These are phyloP conservation scores for Pagetopsis macropterus DNA, from an alignment of 2,797 vertebrate species.

Conservation along the genomic window DNA sequence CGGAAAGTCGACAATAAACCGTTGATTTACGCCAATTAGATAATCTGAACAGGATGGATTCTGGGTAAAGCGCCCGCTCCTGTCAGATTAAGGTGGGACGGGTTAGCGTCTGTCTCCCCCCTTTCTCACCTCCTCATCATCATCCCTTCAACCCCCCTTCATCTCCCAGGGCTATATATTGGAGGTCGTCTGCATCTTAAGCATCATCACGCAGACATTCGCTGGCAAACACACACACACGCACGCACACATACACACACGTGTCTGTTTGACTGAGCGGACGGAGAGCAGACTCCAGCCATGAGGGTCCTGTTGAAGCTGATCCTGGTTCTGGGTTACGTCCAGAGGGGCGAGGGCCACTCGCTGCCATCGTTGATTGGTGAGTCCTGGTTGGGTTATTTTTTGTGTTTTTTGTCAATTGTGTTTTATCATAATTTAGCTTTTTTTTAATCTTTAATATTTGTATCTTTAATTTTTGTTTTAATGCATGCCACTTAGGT, in stretches of 20 bases:
- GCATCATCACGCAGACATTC: slow-evolving; percentile 74
- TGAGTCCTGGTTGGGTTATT: slow-evolving; percentile 57
- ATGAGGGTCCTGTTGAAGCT: slow-evolving; percentile 79
- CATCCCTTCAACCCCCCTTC: slow-evolving; percentile 52
- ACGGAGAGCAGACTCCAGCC: slow-evolving; percentile 42
- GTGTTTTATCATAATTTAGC: too few species aligned
- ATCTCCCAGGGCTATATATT: slow-evolving; percentile 81
- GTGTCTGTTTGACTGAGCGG: slow-evolving; percentile 1
- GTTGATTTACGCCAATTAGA: slow-evolving; percentile 76
- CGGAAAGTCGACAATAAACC: slow-evolving; percentile 53
- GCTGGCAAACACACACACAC: slow-evolving; percentile 18
- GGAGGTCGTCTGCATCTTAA: slow-evolving; percentile 73
- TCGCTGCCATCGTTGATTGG: slow-evolving; percentile 69
- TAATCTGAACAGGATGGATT: slow-evolving; percentile 75
- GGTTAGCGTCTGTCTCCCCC: slow-evolving; percentile 70
- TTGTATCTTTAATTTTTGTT: too few species aligned
- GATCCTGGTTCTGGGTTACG: slow-evolving; percentile 73
- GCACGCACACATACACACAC: not conserved
- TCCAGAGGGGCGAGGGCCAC: slow-evolving; percentile 72
- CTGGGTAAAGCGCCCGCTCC: slow-evolving; percentile 68
- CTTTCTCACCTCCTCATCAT: slow-evolving; percentile 47
- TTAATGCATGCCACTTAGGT: too few species aligned
- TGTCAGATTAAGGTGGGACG: slow-evolving; percentile 77
- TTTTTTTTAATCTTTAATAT: too few species aligned
- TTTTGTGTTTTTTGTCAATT: too few species aligned